Conservation (phyloP, 2,888 invertebrate genomes). For the Ganaspis brasiliensis region DNA sequence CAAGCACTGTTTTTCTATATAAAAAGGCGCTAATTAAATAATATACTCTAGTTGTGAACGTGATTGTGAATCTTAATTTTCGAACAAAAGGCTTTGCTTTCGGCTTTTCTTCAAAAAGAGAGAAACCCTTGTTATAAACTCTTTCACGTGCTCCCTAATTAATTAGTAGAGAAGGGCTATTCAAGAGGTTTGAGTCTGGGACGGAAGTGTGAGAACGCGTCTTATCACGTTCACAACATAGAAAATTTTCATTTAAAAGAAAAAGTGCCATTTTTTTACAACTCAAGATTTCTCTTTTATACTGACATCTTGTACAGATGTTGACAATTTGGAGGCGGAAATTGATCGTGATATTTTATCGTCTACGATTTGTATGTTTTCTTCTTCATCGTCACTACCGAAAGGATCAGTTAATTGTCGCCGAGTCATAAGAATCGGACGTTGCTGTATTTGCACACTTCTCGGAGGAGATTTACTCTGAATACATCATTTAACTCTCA, state of each 20-base stretch:
- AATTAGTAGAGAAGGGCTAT: conserved; percentile 8
- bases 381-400: conserved; percentile 91
- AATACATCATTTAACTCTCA: conserved; percentile 51
- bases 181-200: neutral
- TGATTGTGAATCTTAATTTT: conserved; percentile 32
- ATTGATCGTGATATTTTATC: conserved; percentile 77
- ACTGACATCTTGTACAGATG: conserved; percentile 79
- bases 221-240: conserved; percentile 33
- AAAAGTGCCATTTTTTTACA: conserved; percentile 40
- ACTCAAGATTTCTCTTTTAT: conserved; percentile 54
- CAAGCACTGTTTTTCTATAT: conserved; percentile 12
- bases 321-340: conserved; percentile 75
- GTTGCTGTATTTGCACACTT: conserved; percentile 66
- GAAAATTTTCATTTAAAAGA: conserved; percentile 7
- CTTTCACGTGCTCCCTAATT: conserved; percentile 16
- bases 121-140: neutral
- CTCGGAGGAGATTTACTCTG: conserved; percentile 80
- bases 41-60: conserved; percentile 2
- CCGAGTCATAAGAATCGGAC: conserved; percentile 88
- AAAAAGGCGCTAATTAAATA: conserved; percentile 22
- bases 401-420: conserved; percentile 94
- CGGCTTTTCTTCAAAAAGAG: neutral
- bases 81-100: neutral
- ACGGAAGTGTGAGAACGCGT: conserved; percentile 16
- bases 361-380: conserved; percentile 77